Base-by-base conservation (phyloP, 1,140 invertebrate genomes). In the Nephila pilipes region DNA sequence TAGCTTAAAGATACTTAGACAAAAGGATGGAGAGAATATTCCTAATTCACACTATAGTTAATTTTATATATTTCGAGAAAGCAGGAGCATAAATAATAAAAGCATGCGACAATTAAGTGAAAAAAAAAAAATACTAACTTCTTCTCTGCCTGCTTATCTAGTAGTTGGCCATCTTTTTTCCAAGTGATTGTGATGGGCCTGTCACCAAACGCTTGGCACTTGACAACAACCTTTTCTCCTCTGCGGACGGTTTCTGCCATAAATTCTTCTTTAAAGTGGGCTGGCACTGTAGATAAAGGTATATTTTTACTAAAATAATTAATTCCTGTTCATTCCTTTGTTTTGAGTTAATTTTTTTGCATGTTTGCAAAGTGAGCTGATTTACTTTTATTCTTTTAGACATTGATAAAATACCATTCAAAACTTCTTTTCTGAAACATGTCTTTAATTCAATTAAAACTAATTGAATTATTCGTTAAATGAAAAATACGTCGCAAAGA, bases 141-240 rank as follows among this genome's bases (percentile, higher is more conserved):
- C 87, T 90, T 93, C 29, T 93, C 88, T 32, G 88, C 81, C 54
- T 93, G 93, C 46, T 87, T 90, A 14, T 94, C 94, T 16, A 94
- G 88, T 1, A 87, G 32, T 57, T 94, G 94, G 22, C 93, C 90
- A 81, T 95, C 94, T 90, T 94, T 94, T 55, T 75, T 94, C 96
- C 96, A 96, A 14, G 94, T 93, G 22, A 96, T 95, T 22, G 94
- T 94, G 20, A 96, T 95, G n/a, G 96, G 96, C 38, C 95, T 94
- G 93, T 96, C 96, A 8, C 96, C 96, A 93, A 95, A 94, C 0
- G 95, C 95, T 81, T 95, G 95, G 92, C 96, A 96, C 58, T 95
- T 95, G 91, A 96, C 94, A 16, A 94, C 95, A 18, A 95, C 94
- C 81, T 95, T 95, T 65, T 95, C 94, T 22, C 94, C 95, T 89